phyloP scores from a whole-genome alignment of 2,113 vertebrate genomes.

The Phalacrocorax pelagicus region DNA sequence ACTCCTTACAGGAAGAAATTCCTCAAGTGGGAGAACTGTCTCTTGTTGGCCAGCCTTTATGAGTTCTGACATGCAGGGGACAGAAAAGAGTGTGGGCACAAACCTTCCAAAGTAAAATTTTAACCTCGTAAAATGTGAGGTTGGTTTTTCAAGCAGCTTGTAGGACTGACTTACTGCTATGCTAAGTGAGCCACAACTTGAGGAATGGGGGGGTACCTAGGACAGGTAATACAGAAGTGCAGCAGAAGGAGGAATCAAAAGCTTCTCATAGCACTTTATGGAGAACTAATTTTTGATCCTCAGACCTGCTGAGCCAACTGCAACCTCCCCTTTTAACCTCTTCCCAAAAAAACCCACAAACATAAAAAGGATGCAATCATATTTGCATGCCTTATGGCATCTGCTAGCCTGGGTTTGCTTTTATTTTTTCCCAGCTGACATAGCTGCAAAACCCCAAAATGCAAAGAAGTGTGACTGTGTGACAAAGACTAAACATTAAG shows the following conservation, averaged over 20 bases:
- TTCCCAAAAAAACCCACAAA: background rate
- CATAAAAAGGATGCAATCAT: background rate
- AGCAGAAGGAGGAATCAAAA: background rate
- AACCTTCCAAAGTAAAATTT: background rate
- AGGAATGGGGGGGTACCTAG: background rate
- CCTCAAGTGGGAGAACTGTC: background rate
- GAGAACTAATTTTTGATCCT: background rate
- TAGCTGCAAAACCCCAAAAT: background rate
- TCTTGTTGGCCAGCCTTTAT: background rate
- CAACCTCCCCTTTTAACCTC: background rate
- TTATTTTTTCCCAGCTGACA: background rate
- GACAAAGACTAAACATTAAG: background rate
- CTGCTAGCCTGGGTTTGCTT: background rate
- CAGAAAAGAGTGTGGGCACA: background rate
- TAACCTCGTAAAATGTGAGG: background rate
- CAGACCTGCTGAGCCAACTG: background rate
- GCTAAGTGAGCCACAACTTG: background rate
- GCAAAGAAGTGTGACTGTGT: background rate
- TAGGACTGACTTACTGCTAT: background rate
- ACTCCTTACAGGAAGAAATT: background rate
- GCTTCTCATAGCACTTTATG: rapidly evolving
- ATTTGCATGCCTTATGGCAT: background rate
- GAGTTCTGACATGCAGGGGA: background rate
- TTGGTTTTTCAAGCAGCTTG: background rate
- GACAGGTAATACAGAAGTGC: background rate